Evolutionary conservation across 2,797 vertebrate genomes (phyloP), one percentile per base, ranked within the genome.

Genomic region (Otolemur crassicaudatus): DNA sequence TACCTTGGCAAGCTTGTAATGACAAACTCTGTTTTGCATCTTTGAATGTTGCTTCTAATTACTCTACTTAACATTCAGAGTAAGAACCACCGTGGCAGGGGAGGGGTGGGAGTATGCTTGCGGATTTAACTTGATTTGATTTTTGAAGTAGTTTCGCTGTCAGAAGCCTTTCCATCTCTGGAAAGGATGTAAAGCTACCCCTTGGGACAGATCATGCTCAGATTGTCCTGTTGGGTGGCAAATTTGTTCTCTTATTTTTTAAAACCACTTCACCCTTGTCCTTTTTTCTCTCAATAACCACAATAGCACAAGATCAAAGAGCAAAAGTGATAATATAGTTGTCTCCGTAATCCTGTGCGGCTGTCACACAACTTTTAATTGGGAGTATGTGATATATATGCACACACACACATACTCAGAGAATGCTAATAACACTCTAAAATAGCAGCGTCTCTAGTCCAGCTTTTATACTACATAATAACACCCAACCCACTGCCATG

Each of bases 291-390:
- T 81, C 23, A 34, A 6, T 61, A 69, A 72, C 65, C 65, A 90
- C 72, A 95, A 81, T 16, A 94, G n/a, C 69, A 80, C 67, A 95
- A 79, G 75, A 91, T 73, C 23, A 73, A 87, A 96, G 23, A 93
- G 43, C 23, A 37, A 58, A 73, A 29, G 20, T 49, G 73, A 37
- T 63, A 31, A 31, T 14, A 37, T 10, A 81, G 70, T 40, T 77
- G 17, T 37, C 37, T 87, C 73, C 56, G 23, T 70, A 61, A 70
- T 79, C 69, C 61, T 72, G 43, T 49, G 37, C 40, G 22, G 22
- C 40, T 81, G 69, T 82, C 73, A 70, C n/a, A 43, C 10, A 29
- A 61, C 25, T 84, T 83, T 76, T 76, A 56, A 83, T 20, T 67
- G 70, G 75, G n/a, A 61, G 61, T 10, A 13, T 75, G 31, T 92